Evolutionary conservation across 2,113 vertebrate genomes (phyloP).

Genomic region (Malurus melanocephalus): DNA sequence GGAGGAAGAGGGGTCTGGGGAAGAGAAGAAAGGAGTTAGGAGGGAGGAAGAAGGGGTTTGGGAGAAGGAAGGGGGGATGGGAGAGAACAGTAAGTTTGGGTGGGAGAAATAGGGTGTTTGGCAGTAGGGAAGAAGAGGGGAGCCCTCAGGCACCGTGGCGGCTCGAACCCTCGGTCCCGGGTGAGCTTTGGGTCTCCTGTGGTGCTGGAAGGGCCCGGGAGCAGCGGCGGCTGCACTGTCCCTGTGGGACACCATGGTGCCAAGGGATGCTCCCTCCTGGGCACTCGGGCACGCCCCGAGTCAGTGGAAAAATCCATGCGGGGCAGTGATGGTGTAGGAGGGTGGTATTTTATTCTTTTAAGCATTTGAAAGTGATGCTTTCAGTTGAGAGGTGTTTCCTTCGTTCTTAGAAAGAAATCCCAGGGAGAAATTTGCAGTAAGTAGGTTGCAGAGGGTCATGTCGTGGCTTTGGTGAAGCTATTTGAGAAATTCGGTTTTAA

Average conservation of each 20-base stretch:
- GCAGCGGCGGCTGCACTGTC: not conserved
- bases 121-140: not conserved
- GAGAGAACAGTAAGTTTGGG: no score
- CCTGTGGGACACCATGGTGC: rapidly evolving
- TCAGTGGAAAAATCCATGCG: rapidly evolving
- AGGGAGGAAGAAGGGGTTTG: not conserved
- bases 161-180: rapidly evolving
- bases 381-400: not conserved
- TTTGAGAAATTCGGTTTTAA: not conserved
- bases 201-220: not conserved
- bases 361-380: not conserved
- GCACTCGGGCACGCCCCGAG: not conserved
- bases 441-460: rapidly evolving
- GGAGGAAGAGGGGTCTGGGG: not conserved
- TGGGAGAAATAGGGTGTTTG: not conserved
- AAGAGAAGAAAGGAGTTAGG: no score
- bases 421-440: not conserved
- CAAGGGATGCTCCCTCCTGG: not conserved
- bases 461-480: rapidly evolving
- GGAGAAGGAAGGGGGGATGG: not conserved
- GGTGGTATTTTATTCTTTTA: rapidly evolving
- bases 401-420: not conserved
- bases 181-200: rapidly evolving
- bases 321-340: not conserved
- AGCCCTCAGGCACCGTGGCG: rapidly evolving